A percentile compares a stretch with the other conserved stretches of the same genome.
These are phyloP conservation scores for Hypsibius dujardini DNA, from an alignment of 1,140 invertebrate genomes.

Conservation along the genomic window DNA sequence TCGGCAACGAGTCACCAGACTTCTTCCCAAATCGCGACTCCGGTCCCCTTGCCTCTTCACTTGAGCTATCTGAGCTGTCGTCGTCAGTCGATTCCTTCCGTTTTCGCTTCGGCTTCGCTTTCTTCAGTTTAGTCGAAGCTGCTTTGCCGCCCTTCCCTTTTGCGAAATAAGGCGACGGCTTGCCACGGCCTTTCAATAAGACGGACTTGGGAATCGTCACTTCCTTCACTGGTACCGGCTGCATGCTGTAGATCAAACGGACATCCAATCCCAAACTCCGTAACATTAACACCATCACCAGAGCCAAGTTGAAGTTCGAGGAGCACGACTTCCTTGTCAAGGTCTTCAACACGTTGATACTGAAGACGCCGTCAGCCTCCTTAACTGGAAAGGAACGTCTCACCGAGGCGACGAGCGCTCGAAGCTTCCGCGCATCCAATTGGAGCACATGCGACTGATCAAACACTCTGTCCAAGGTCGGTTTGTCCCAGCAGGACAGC, in stretches of 20 bases:
- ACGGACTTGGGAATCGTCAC: conserved; percentile 21
- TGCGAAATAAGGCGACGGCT: conserved; percentile 33
- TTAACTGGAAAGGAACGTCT: neutral
- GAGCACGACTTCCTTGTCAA: neutral
- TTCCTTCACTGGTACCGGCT: conserved; percentile 41
- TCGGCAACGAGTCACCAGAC: no score
- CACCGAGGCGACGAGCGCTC: neutral
- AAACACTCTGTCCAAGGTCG: neutral
- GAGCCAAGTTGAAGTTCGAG: conserved; percentile 43
- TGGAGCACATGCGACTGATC: neutral
- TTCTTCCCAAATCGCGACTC: no score
- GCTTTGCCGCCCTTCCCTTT: conserved; percentile 19
- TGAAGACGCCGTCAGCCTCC: neutral
- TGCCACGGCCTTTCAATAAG: conserved; percentile 34
- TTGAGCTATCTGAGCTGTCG: no score
- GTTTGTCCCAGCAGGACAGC: conserved; percentile 37
- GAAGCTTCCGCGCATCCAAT: conserved; percentile 1
- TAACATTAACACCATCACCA: conserved; percentile 54
- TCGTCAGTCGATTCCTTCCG: conserved; percentile 15
- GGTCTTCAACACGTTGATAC: no score
- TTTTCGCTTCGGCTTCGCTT: conserved; percentile 21
- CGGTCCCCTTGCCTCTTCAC: no score
- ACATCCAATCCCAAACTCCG: conserved; percentile 59
- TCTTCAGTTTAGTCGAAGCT: conserved; percentile 16
- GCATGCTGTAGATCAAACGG: conserved; percentile 49